Conservation (phyloP, 2,797 vertebrate genomes). For the Amblyraja radiata region DNA sequence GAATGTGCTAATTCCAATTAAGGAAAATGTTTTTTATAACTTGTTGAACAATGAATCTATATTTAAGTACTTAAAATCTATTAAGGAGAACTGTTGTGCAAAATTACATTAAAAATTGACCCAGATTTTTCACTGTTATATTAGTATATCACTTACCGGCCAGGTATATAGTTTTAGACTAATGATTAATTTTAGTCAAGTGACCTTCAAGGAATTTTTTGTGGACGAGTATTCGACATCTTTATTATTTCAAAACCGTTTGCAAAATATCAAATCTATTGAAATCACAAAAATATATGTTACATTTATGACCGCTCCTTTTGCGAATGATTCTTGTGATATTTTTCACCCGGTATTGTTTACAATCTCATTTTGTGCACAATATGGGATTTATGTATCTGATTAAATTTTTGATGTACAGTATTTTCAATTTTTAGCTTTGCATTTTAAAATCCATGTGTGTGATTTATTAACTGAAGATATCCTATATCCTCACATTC, state of each 20-base stretch:
- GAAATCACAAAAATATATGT: not conserved
- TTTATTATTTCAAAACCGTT: no score
- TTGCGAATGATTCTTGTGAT: not conserved
- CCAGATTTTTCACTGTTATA: conserved; percentile 5
- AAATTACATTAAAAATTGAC: conserved; percentile 11
- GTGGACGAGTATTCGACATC: no score
- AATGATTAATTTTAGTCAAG: not conserved
- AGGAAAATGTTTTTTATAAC: conserved; percentile 6
- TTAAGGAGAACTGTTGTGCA: not conserved
- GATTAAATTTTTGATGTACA: not conserved
- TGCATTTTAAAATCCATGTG: not conserved
- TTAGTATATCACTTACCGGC: not conserved
- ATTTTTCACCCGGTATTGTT: not conserved
- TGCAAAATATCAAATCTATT: not conserved
- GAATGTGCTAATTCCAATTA: conserved; percentile 3
- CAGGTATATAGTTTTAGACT: not conserved
- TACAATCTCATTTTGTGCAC: not conserved
- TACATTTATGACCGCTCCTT: not conserved
- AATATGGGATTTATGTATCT: not conserved
- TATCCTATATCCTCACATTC: no score
- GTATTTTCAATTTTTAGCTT: not conserved
- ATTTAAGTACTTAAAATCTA: not conserved
- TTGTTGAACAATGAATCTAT: not conserved
- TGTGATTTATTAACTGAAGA: not conserved
- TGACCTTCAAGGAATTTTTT: not conserved